Evolutionary conservation across 2,888 invertebrate genomes (phyloP), one percentile per base, ranked within the genome.

Genomic region (Lasioglossum malachurum): DNA sequence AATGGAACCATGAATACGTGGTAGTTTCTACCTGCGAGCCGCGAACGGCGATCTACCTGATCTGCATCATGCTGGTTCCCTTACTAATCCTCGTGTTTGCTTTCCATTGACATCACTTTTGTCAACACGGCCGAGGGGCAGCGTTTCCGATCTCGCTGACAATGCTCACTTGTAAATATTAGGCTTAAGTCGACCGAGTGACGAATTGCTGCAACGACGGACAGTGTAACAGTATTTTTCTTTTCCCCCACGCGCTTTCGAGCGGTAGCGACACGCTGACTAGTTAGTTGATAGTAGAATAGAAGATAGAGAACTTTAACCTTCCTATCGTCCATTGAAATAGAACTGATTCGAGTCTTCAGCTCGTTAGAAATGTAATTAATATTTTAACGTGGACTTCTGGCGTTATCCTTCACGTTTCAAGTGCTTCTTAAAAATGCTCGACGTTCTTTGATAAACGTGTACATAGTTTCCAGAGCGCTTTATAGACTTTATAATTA

Each of bases 1-100:
- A 97, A 0, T 97, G 97, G 97, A 97, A 97, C 94, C 97, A 97
- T 88, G 97, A 97, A 88, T 97, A 97, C 93, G 96, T 97, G 19
- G 97, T 97, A 5, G 96, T 97, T 41, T 97, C 97, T 0, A 97
- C 97, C 89, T 98, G 98, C 91, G 97, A 97, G 92, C 98, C 98
- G 0, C 96, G 98, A 86, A 97, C 97, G 0, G 96, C 97, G 0
- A 92, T 98, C 19, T 98, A 98, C 94, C 94, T 97, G 46, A 93
- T 96, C 71, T 97, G 97, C 93, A 97, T 97, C 23, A 95, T 98
- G 67, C 96, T 97, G 4, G 97, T 97, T n/a, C 98, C 98, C 0
- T 93, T 97, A 73, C 95, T 97, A 27, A 97, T 98, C 80, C 94
- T 98, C 82, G 91, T 97, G 46, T 97, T 97, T 93, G 97, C 97